Evolutionary conservation across 2,113 vertebrate species (phyloP).

Genomic region (Brachirus orientalis): DNA sequence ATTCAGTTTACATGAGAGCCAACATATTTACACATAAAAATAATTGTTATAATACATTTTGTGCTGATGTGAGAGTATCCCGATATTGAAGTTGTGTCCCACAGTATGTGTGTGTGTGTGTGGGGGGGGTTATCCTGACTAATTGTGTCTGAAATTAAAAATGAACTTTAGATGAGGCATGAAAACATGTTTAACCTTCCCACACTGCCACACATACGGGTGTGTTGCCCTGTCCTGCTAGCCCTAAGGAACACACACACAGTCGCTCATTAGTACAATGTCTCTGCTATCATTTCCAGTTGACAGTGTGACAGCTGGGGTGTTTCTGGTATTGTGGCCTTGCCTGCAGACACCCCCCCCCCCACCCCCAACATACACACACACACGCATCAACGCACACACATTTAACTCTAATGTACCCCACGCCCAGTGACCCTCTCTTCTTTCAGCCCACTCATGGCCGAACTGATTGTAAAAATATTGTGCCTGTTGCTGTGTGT

Average conservation of each 20-base stretch:
- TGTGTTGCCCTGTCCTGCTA: slow-evolving; percentile 1
- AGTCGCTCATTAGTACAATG: slow-evolving; percentile 65
- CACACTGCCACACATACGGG: neutral
- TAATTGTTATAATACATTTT: too few species aligned
- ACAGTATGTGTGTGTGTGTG: neutral
- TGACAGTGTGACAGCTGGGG: slow-evolving; percentile 65
- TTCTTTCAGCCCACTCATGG: neutral
- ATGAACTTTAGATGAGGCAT: neutral
- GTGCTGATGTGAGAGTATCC: too few species aligned
- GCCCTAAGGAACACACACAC: slow-evolving; percentile 10
- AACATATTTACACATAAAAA: too few species aligned
- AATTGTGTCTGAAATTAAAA: too few species aligned
- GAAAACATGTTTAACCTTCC: slow-evolving; percentile 8
- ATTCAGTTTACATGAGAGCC: too few species aligned
- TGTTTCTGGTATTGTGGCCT: slow-evolving; percentile 48
- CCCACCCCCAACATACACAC: too few species aligned
- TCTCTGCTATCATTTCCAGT: slow-evolving; percentile 67
- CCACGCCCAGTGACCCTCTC: neutral
- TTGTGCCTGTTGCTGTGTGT: too few species aligned
- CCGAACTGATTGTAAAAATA: too few species aligned
- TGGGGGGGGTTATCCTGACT: too few species aligned
- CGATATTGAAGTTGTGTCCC: too few species aligned
- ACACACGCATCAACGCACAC: neutral
- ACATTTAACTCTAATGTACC: neutral
- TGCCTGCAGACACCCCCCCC: slow-evolving; percentile 43